Percentiles rank a stretch among this genome's conserved stretches.
Conservation (phyloP, 2,797 vertebrate genomes). For the Todus mexicanus region DNA sequence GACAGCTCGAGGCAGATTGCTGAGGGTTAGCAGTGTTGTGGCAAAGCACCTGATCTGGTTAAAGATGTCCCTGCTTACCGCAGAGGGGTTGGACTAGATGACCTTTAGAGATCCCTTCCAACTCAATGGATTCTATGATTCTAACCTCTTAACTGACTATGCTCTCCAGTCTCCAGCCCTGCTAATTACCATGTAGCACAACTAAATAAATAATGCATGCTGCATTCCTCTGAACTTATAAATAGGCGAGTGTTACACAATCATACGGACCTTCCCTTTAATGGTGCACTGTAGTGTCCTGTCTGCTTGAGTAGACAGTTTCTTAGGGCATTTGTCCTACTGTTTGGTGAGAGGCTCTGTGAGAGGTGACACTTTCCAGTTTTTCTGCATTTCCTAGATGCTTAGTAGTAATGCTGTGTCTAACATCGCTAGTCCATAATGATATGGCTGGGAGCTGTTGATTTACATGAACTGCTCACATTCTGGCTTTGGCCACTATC, state of each 20-base stretch:
- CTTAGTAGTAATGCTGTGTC: not conserved
- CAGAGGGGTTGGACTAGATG: too few species aligned
- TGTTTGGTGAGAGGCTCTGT: not conserved
- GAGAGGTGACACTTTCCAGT: not conserved
- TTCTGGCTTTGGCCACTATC: not conserved
- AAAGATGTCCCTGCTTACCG: too few species aligned
- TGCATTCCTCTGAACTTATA: not conserved
- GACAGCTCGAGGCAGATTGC: not conserved
- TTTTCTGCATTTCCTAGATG: not conserved
- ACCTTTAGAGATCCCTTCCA: too few species aligned
- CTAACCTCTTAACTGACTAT: not conserved
- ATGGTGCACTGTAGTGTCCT: not conserved
- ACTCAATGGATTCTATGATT: not conserved
- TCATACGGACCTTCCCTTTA: not conserved
- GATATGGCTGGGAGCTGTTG: not conserved
- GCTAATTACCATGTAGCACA: constrained; percentile 30
- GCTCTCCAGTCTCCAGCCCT: not conserved
- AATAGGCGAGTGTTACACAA: not conserved
- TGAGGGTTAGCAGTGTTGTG: not conserved
- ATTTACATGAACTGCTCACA: not conserved
- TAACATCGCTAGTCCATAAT: not conserved
- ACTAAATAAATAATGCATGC: constrained; percentile 30
- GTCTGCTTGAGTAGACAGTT: not conserved
- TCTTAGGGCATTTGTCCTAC: not conserved
- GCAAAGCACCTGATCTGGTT: not conserved